Evolutionary conservation across 1,140 invertebrate species (phyloP).

Genomic region (Drosophila novamexicana): DNA sequence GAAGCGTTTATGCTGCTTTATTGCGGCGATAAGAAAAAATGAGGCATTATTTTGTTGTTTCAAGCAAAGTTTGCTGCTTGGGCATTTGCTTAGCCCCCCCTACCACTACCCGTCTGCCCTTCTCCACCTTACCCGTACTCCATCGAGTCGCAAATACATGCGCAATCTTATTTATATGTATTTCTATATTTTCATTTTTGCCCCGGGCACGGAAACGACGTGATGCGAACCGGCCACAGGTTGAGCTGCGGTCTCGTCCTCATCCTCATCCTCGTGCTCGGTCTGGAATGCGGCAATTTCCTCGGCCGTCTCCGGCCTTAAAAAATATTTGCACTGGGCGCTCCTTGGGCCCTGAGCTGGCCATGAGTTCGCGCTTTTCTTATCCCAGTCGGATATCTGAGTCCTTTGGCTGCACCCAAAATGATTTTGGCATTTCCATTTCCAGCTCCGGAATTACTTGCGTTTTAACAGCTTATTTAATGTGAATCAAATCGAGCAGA

Average conservation of each 20-base stretch:
- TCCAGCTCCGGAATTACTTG: constrained; percentile 68
- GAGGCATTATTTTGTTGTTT: constrained; percentile 82
- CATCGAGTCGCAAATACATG: constrained; percentile 17
- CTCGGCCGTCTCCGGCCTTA: constrained; percentile 64
- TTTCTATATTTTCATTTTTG: constrained; percentile 60
- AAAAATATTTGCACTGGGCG: constrained; percentile 38
- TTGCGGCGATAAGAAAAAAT: constrained; percentile 83
- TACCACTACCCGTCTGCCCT: background rate
- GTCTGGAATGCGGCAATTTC: constrained; percentile 74
- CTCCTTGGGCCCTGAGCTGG: constrained; percentile 28
- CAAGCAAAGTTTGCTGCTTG: constrained; percentile 53
- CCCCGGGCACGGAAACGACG: constrained; percentile 50
- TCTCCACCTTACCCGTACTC: constrained; percentile 2
- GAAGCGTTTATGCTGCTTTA: constrained; percentile 84
- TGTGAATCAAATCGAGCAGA: constrained; percentile 80
- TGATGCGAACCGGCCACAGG: constrained; percentile 71
- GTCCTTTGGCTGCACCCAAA: constrained; percentile 39
- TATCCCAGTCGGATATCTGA: constrained; percentile 57
- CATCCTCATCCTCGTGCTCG: constrained; percentile 1
- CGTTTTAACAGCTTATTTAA: constrained; percentile 73
- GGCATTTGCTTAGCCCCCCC: constrained; percentile 24
- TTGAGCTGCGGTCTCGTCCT: constrained; percentile 36
- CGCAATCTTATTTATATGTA: constrained; percentile 62
- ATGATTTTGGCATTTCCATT: constrained; percentile 50
- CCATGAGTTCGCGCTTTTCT: constrained; percentile 70